phyloP scores from a whole-genome alignment of 2,113 vertebrate genomes.

The Nymphicus hollandicus region DNA sequence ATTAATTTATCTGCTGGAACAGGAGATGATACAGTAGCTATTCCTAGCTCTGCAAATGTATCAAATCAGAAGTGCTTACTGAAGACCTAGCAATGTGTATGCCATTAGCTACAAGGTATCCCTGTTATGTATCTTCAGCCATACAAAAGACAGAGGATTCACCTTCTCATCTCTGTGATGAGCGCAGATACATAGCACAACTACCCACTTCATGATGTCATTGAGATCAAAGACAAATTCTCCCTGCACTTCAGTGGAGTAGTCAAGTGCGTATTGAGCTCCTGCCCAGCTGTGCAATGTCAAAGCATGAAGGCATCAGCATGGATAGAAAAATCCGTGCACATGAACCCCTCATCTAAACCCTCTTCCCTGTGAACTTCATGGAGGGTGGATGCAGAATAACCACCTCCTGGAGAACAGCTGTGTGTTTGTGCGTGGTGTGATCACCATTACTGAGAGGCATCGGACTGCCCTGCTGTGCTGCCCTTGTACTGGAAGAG shows the following conservation, averaged over 20 bases:
- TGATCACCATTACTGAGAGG: not conserved
- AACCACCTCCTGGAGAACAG: not conserved
- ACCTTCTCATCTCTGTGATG: not conserved
- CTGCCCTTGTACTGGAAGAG: not conserved
- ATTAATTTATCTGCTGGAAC: not conserved
- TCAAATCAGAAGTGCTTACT: not conserved
- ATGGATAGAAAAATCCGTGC: not conserved
- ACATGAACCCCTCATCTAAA: not conserved
- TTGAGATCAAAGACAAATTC: not conserved
- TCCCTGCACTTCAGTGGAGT: not conserved
- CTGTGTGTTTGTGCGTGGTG: fast-evolving
- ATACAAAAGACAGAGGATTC: not conserved
- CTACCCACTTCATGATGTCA: fast-evolving
- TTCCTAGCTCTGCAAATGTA: not conserved
- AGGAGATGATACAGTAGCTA: not conserved
- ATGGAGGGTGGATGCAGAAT: not conserved
- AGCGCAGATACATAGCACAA: not conserved
- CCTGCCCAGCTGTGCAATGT: not conserved
- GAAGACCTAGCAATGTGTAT: fast-evolving
- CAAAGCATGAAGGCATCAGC: not conserved
- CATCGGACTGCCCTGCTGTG: not conserved
- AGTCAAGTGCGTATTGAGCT: not conserved
- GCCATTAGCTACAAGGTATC: not conserved
- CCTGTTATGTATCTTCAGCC: not conserved
- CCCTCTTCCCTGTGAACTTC: not conserved